These are phyloP conservation scores for Pinctada fucata DNA, from an alignment of 2,888 invertebrate species.

Conservation along the genomic window DNA sequence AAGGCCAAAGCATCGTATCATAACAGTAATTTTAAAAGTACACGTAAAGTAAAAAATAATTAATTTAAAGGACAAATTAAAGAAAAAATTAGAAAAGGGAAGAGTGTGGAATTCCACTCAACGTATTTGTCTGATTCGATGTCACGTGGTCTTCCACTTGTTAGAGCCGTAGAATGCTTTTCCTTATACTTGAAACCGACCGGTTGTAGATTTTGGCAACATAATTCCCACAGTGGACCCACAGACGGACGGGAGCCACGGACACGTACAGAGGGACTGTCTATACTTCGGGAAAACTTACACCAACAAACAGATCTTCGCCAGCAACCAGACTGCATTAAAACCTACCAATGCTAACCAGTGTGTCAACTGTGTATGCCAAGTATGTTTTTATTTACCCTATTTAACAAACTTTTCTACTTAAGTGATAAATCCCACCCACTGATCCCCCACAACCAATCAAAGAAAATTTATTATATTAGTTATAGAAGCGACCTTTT, in stretches of 20 bases:
- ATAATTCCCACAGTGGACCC: conserved; percentile 71
- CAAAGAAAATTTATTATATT: too few relatives aligned
- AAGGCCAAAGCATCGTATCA: neutral
- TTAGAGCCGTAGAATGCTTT: neutral
- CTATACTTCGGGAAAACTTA: conserved; percentile 73
- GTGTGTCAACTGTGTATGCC: conserved; percentile 10
- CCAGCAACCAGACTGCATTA: conserved; percentile 75
- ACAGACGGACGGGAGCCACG: conserved; percentile 34
- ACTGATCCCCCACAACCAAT: too few relatives aligned
- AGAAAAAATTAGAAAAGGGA: too few relatives aligned
- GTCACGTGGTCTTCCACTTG: neutral
- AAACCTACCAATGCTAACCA: conserved; percentile 72
- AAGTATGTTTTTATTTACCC: neutral
- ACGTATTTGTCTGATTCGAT: neutral
- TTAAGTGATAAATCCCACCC: neutral
- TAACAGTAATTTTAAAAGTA: too few relatives aligned
- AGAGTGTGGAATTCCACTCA: neutral
- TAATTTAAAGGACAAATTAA: too few relatives aligned
- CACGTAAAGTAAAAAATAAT: too few relatives aligned
- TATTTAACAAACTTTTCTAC: neutral
- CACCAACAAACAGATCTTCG: conserved; percentile 76
- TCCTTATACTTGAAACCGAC: neutral
- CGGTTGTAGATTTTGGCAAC: conserved; percentile 68
- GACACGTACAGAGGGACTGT: conserved; percentile 60
- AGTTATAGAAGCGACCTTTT: too few relatives aligned